phyloP scores from a whole-genome alignment of 2,113 vertebrate genomes.

The Chroicocephalus ridibundus region DNA sequence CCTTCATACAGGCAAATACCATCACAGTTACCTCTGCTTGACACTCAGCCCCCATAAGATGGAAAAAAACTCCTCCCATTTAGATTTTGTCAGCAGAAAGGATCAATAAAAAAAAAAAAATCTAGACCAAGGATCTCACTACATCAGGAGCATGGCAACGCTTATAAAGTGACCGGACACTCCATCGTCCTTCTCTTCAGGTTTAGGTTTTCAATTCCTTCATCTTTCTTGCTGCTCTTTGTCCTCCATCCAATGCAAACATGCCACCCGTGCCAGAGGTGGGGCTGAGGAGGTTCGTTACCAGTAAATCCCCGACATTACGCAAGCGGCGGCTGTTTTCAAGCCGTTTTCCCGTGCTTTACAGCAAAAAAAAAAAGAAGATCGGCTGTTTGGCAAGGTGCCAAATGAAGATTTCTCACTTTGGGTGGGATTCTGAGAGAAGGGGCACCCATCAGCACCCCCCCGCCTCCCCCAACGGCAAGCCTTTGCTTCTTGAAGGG shows the following conservation, averaged over 20 bases:
- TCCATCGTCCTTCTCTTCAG: background rate
- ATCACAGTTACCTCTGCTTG: background rate
- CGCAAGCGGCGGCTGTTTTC: background rate
- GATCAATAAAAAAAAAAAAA: background rate
- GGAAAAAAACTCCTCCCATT: background rate
- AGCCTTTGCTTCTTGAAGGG: background rate
- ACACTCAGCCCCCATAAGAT: background rate
- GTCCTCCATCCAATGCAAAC: background rate
- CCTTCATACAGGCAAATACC: background rate
- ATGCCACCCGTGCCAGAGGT: background rate
- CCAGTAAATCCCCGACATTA: background rate
- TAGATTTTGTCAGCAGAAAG: background rate
- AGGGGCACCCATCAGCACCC: fast-evolving
- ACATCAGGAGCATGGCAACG: fast-evolving
- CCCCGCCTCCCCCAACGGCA: background rate
- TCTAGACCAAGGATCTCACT: background rate
- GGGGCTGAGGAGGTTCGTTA: background rate
- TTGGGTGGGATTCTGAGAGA: background rate
- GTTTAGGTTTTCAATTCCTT: background rate
- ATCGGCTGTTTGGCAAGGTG: fast-evolving
- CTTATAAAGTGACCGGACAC: background rate
- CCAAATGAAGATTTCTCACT: fast-evolving
- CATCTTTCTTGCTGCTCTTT: background rate
- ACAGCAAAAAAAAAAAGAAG: background rate
- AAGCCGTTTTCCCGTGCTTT: background rate